phyloP scores from a whole-genome alignment of 2,113 vertebrate genomes.

The Phylloscopus trochiloides region DNA sequence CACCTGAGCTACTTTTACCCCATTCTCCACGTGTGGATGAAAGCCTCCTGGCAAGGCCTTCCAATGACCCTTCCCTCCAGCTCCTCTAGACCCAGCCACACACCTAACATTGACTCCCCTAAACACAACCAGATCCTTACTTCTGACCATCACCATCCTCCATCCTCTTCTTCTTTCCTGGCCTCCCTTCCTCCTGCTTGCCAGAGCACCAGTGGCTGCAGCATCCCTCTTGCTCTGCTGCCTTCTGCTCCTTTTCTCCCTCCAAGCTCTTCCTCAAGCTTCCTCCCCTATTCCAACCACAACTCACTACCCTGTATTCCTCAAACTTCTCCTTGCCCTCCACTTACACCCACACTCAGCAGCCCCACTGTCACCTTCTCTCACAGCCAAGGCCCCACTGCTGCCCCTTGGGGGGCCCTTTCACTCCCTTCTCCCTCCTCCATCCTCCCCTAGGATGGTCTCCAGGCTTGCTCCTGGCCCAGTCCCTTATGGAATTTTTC shows the following conservation, averaged over 20 bases:
- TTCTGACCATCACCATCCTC: neutral
- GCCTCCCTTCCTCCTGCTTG: neutral
- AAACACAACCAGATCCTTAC: neutral
- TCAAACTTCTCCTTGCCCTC: neutral
- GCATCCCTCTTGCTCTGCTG: neutral
- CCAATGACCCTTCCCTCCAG: neutral
- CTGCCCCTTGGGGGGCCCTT: neutral
- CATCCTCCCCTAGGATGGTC: no score
- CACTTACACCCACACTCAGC: neutral
- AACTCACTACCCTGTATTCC: fast-evolving
- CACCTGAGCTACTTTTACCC: neutral
- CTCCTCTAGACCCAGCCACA: neutral
- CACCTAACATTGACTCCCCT: neutral
- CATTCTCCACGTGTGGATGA: neutral
- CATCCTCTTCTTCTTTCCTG: neutral
- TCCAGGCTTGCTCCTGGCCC: neutral
- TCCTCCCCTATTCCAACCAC: neutral
- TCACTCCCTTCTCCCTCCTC: neutral
- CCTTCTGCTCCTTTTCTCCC: neutral
- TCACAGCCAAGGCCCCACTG: fast-evolving
- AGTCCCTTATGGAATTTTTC: neutral
- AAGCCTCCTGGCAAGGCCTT: neutral
- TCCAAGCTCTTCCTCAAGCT: neutral
- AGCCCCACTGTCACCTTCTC: neutral
- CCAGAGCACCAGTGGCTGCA: neutral